Percentiles rank a stretch among this genome's conserved stretches.
phyloP scores from a whole-genome alignment of 2,113 vertebrate species.

The Raja brachyura region DNA sequence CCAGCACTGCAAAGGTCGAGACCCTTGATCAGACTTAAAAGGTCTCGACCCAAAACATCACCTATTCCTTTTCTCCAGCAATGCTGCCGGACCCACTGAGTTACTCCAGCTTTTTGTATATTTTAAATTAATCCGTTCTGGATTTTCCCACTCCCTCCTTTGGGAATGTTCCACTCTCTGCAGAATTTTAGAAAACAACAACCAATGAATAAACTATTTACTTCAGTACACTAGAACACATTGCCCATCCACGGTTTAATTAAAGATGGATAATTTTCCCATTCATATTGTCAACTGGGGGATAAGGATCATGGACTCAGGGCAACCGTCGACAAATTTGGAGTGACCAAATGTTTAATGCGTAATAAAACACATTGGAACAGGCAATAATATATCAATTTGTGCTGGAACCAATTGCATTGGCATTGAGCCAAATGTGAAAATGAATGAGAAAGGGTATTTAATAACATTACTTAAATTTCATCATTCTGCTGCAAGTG shows the following conservation, averaged over 20 bases:
- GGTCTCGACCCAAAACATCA: too few relatives aligned
- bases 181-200: too few relatives aligned
- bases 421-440: background rate
- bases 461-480: conserved; percentile 19
- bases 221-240: background rate
- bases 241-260: background rate
- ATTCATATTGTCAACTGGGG: background rate
- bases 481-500: background rate
- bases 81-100: too few relatives aligned
- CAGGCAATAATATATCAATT: background rate
- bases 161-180: too few relatives aligned
- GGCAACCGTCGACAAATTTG: background rate
- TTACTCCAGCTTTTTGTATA: too few relatives aligned
- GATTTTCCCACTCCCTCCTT: too few relatives aligned
- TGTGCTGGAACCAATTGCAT: background rate
- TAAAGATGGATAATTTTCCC: background rate
- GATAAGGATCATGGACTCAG: too few relatives aligned
- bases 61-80: too few relatives aligned
- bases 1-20: too few relatives aligned
- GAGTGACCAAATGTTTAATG: background rate
- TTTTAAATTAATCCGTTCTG: too few relatives aligned
- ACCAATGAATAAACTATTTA: too few relatives aligned
- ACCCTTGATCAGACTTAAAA: too few relatives aligned
- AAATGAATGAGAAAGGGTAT: background rate
- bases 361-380: background rate